Base-by-base conservation (phyloP, 2,113 vertebrate species). In the Seriola rivoliana region DNA sequence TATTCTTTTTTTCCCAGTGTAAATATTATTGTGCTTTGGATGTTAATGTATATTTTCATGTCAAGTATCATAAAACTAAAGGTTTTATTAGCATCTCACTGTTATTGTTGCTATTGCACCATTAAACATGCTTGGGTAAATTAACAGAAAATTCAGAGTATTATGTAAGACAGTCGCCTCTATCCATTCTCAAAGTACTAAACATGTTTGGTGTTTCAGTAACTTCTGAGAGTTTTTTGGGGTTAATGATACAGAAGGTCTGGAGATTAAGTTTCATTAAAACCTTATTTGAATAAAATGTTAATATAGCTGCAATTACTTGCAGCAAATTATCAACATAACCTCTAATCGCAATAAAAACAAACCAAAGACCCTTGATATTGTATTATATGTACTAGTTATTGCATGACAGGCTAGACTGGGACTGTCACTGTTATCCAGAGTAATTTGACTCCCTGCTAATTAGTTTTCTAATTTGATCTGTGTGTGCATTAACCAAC, bases 401-500 rank as follows among this genome's bases (percentile, higher is more conserved):
- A 82, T 76, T 84, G 36, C 9, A 76, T 67, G 79, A 80, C 80
- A 82, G 70, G 36, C 68, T 11, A 34, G 1, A 40, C 84, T 71
- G 69, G 62, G 75, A 14, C 69, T 60, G 78, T 68, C 75, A 75
- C 21, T 25, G 71, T 67, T 66, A 64, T 58, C 83, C 67, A 8
- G 48, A 81, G 63, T 70, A 66, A 40, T 54, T 23, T 80, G 81
- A 81, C 84, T 60, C 50, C 25, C 40, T 44, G 36, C 54, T 89
- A 69, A 86, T 85, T 66, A 85, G 60, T 36, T 80, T 84, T 78
- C 75, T 81, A 66, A 81, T 85, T 84, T 60, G 58, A 75, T 86
- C 38, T 65, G 74, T 64, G 77, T 75, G 71, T 81, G 71, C 52
- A 70, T 67, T 59, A 59, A 95, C 97, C 96, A 94, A 99, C 98